Evolutionary conservation across 53 echinoderm and acorn worm genomes (phyloP).

Genomic region (Echinometra lucunter): DNA sequence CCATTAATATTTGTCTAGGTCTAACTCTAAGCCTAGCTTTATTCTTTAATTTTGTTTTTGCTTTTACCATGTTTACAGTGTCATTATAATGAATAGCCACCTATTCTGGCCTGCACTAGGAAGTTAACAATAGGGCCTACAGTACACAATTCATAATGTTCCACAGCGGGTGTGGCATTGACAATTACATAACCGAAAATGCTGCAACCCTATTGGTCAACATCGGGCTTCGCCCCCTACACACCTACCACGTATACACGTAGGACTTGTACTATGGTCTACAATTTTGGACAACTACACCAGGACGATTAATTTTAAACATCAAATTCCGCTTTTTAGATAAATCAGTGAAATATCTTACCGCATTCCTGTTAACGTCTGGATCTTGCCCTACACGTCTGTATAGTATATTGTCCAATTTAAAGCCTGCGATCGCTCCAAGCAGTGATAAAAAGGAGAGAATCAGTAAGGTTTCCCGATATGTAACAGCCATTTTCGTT

Average conservation of each 20-base stretch:
- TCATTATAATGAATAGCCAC: no score
- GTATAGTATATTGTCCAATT: neutral
- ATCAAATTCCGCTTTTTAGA: neutral
- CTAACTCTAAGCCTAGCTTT: no score
- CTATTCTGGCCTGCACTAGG: no score
- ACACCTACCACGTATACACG: neutral
- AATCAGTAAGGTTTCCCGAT: neutral
- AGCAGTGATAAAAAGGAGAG: conserved; percentile 31
- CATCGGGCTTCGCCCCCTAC: conserved; percentile 9
- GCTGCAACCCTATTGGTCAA: neutral
- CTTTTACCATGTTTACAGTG: no score
- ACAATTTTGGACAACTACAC: neutral
- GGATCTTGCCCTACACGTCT: conserved; percentile 40
- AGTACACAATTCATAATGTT: no score
- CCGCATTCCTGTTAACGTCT: conserved; percentile 63
- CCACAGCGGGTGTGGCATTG: neutral
- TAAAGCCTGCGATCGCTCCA: conserved; percentile 53
- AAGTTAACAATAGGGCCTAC: no score
- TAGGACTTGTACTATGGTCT: no score
- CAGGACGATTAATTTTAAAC: neutral
- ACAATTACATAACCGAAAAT: conserved; percentile 2
- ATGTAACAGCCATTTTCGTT: neutral
- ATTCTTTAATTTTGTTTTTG: no score
- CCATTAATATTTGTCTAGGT: no score
- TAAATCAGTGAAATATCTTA: conserved; percentile 32